phyloP scores from a whole-genome alignment of 2,113 vertebrate genomes.

The Amia ocellicauda region DNA sequence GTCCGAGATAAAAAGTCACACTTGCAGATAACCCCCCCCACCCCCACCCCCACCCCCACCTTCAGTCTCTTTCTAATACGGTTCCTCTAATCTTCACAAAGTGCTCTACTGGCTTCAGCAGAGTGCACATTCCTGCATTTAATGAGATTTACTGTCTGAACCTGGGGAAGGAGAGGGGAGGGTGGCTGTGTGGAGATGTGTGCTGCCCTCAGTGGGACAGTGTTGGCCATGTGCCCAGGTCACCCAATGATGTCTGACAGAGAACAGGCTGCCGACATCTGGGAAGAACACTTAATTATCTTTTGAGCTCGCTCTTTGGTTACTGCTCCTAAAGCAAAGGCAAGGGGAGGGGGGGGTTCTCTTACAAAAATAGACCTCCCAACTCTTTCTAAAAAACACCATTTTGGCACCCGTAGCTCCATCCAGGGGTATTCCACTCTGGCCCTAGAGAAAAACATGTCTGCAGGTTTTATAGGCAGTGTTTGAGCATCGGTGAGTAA shows the following conservation, averaged over 20 bases:
- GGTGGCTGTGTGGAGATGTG: neutral
- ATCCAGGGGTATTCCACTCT: too few species aligned
- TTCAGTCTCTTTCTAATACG: conserved; percentile 18
- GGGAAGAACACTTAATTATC: neutral
- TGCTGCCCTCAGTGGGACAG: neutral
- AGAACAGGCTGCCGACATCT: conserved; percentile 23
- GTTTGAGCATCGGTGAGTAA: too few species aligned
- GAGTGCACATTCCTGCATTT: conserved; percentile 44
- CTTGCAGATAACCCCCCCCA: neutral
- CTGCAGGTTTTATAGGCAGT: too few species aligned
- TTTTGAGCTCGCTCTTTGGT: too few species aligned
- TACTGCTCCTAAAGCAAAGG: too few species aligned
- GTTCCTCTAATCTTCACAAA: conserved; percentile 11
- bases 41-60: too few species aligned
- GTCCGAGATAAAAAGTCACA: neutral
- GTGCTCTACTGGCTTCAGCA: conserved; percentile 30
- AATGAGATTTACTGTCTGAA: conserved; percentile 50
- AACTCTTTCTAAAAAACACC: too few species aligned
- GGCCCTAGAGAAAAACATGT: too few species aligned
- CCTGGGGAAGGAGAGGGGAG: too few species aligned
- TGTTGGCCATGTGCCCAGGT: conserved; percentile 31
- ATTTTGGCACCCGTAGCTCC: too few species aligned
- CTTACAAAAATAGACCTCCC: too few species aligned
- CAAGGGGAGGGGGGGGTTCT: too few species aligned
- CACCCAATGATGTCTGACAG: conserved; percentile 24